Evolutionary conservation across 2,113 vertebrate genomes (phyloP), one percentile per base, ranked within the genome.

Genomic region (Gopherus flavomarginatus): DNA sequence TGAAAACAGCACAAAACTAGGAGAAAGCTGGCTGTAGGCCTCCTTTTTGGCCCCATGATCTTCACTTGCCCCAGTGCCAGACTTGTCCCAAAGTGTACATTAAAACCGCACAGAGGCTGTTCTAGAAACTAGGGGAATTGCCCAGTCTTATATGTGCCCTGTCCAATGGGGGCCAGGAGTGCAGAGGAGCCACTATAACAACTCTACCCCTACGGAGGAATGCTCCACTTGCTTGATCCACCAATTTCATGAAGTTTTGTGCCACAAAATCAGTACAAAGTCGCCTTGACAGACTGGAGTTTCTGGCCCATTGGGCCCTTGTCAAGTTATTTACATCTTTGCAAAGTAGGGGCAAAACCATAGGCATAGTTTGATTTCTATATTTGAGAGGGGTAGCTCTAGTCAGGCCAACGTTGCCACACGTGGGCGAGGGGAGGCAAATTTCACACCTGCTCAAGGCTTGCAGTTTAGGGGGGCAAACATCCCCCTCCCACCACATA

Each of bases 31-130:
- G 57, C 22, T 50, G 75, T n/a, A 72, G 53, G 87, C 94, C 59
- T 72, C 62, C 89, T 87, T 89, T 90, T 81, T 86, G 77, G 87
- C 93, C 52, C 87, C 79, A 44, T 52, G 26, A 26, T 1, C 1
- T 54, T 56, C 1, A 19, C 24, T 62, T 95, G 95, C 59, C 78
- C 92, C 0, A 0, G 59, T 53, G 62, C 90, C 85, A 77, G 77
- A 62, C 69, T 85, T 85, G 89, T 62, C 90, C 53, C 86, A 81
- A 56, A 19, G 29, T 4, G 11, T 85, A 44, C 78, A 92, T 50
- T 38, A 12, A 87, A 95, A 92, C 85, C 62, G 81, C 90, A 86
- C 85, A 44, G 90, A 44, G 26, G 35, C 86, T 90, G 88, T 62
- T 29, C 83, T 92, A 83, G 90, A 85, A 86, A 19, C 0, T 1